Conservation (phyloP, 2,888 invertebrate species). For the Protophormia terraenovae region DNA sequence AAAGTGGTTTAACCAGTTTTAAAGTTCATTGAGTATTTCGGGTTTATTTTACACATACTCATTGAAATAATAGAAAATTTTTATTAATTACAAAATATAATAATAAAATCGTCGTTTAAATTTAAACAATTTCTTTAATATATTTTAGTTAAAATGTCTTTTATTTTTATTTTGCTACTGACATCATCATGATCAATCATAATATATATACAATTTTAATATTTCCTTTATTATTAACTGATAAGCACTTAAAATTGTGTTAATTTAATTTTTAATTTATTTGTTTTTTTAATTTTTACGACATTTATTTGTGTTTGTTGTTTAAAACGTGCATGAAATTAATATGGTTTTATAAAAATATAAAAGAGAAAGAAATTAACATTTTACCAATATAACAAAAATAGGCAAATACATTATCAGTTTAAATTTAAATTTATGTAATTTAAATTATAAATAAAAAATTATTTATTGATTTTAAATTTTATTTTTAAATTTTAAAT, state of each 20-base stretch:
- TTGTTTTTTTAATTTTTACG: not conserved
- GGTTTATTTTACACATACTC: too few species aligned
- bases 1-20: not conserved
- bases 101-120: too few species aligned
- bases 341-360: not conserved
- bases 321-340: not conserved
- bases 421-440: too few species aligned
- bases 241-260: conserved; percentile 10
- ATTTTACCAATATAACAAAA: too few species aligned
- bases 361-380: too few species aligned
- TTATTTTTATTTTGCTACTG: not conserved
- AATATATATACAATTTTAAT: not conserved
- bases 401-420: too few species aligned
- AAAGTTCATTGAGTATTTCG: not conserved
- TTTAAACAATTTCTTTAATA: not conserved
- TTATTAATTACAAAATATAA: too few species aligned
- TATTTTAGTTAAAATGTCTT: not conserved
- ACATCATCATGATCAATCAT: not conserved
- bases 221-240: conserved; percentile 19
- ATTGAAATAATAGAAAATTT: not conserved
- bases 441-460: too few species aligned
- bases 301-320: not conserved
- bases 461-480: too few species aligned
- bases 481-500: too few species aligned
- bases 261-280: not conserved